Evolutionary conservation across 2,888 invertebrate species (phyloP), one percentile per base, ranked within the genome.

Genomic region (Drosophila nr. fundita): DNA sequence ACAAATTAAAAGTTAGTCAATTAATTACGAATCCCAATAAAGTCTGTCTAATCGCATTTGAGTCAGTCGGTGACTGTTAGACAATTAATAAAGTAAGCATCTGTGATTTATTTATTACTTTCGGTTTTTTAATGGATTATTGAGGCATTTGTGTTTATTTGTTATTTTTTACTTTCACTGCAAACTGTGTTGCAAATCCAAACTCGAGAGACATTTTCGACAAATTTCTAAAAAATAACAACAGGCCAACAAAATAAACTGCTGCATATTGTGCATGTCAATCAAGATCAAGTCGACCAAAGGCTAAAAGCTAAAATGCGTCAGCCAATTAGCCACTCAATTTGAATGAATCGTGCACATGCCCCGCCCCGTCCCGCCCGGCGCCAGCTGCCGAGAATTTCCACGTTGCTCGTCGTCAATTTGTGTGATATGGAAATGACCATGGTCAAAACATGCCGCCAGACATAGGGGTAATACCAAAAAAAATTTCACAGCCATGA

Each of bases 231-330:
- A 48, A 70, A 57, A 64, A 52, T 63, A 57, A 52, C 54, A 60
- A 42, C 36, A 18, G 48, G 34, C 38, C 21, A 45, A 21, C 13
- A 45, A 45, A 21, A 50, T 21, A 55, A 70, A 59, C 18, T 81
- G 67, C 77, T 36, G 54, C 30, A 77, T 70, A 78, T 48, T 70
- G 49, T 59, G 76, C 73, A 84, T 84, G 67, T 45, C 70, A 81
- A 77, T 81, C 78, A 83, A 70, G 80, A 79, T 78, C 57, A 76
- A 60, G 61, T 54, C 54, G 60, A 32, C 42, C 38, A 57, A 69
- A 57, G 32, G 70, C 73, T 68, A 68, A 53, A 55, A 50, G 48
- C 64, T 4, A 18, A 57, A 70, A 66, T 52, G 34, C 57, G 36
- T 38, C 48, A 59, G 30, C 57, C 77, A 70, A 74, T 73, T 77